A percentile compares a stretch with the other conserved stretches of the same genome.
These are phyloP conservation scores for Drosophila albomicans DNA, from an alignment of 1,140 invertebrate genomes.

Conservation along the genomic window DNA sequence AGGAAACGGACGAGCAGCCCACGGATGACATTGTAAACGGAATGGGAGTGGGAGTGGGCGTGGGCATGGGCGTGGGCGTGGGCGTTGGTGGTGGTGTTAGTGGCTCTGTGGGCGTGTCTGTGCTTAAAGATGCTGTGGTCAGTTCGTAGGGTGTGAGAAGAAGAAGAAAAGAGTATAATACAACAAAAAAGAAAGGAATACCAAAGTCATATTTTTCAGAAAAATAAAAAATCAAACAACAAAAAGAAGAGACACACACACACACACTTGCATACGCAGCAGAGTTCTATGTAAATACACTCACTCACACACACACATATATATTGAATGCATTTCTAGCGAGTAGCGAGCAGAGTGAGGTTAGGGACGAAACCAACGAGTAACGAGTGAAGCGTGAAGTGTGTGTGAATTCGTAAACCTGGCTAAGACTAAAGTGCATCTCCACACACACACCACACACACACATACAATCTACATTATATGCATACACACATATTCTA, in stretches of 20 bases:
- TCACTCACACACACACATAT: slow-evolving; percentile 26
- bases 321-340: slow-evolving; percentile 4
- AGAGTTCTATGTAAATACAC: slow-evolving; percentile 55
- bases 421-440: slow-evolving; percentile 56
- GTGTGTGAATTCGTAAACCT: slow-evolving; percentile 30
- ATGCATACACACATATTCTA: slow-evolving; percentile 26
- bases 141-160: slow-evolving; percentile 53
- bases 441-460: slow-evolving; percentile 38
- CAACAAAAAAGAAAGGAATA: slow-evolving; percentile 54
- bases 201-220: slow-evolving; percentile 84
- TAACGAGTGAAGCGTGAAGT: not conserved
- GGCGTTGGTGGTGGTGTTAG: slow-evolving; percentile 6
- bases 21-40: slow-evolving; percentile 57
- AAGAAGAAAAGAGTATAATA: slow-evolving; percentile 18
- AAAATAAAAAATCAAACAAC: slow-evolving; percentile 69
- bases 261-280: slow-evolving; percentile 31
- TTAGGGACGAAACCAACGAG: not conserved
- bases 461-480: slow-evolving; percentile 32
- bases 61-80: slow-evolving; percentile 7
- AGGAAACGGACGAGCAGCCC: slow-evolving; percentile 14
- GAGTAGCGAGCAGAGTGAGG: slow-evolving; percentile 9
- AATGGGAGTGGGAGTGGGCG: slow-evolving; percentile 1
- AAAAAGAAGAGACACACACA: slow-evolving; percentile 29
- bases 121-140: slow-evolving; percentile 73
- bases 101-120: slow-evolving; percentile 38